Percentiles rank a stretch among this genome's conserved stretches.
Evolutionary conservation across 2,113 vertebrate species (phyloP).

Genomic region (Atlantisia rogersi): DNA sequence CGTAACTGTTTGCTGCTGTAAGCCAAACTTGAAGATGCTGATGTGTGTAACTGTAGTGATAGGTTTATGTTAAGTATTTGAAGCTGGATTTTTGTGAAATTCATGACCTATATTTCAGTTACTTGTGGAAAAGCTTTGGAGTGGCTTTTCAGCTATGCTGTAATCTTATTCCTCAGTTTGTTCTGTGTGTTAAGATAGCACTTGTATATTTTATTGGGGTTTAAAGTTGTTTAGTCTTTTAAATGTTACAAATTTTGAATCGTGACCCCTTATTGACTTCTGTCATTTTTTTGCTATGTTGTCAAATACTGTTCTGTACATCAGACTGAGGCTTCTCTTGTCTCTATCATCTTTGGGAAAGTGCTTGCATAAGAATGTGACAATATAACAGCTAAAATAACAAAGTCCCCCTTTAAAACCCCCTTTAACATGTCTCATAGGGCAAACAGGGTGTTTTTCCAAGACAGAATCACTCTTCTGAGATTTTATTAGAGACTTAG

Average conservation of each 20-base stretch:
- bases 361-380: neutral
- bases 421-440: neutral
- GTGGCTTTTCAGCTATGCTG: neutral
- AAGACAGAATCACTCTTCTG: neutral
- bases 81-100: neutral
- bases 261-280: neutral
- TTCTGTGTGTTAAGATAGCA: neutral
- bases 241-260: neutral
- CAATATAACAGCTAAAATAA: neutral
- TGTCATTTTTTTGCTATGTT: neutral
- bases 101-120: slow-evolving; percentile 22
- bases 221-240: neutral
- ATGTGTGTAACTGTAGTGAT: neutral
- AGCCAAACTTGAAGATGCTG: slow-evolving; percentile 8
- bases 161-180: neutral
- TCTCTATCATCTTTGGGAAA: neutral
- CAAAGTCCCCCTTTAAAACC: neutral
- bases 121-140: neutral
- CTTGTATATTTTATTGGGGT: neutral
- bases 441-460: neutral
- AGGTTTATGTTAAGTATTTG: neutral
- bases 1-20: neutral
- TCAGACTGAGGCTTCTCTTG: neutral
- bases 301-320: neutral
- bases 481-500: neutral